Evolutionary conservation across 2,797 vertebrate species (phyloP).

Genomic region (Xerus rutilus): DNA sequence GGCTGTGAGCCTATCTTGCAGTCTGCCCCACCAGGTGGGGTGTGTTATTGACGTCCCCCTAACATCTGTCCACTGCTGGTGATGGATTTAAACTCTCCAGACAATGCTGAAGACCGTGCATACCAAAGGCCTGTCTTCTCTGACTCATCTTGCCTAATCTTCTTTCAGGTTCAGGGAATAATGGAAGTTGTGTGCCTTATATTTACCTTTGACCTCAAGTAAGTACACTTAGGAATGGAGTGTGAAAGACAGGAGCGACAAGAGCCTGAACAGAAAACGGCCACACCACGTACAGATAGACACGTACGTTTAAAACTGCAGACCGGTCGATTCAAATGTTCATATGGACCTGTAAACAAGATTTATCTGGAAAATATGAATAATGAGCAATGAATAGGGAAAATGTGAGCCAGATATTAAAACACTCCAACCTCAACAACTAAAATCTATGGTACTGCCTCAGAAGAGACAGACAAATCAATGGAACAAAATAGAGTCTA

Average conservation of each 20-base stretch:
- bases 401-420: background rate
- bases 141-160: background rate
- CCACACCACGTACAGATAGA: background rate
- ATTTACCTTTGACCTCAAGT: background rate
- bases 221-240: background rate
- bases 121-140: background rate
- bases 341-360: background rate
- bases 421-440: background rate
- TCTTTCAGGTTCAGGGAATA: background rate
- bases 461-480: background rate
- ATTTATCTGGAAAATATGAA: background rate
- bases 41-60: background rate
- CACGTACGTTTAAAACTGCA: background rate
- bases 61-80: background rate
- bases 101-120: background rate
- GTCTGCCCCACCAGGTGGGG: background rate
- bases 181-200: background rate
- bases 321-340: background rate
- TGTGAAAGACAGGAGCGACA: background rate
- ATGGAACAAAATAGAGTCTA: background rate
- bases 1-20: too few species aligned
- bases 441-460: background rate
- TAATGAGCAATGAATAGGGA: background rate
- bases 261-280: background rate
- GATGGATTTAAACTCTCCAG: background rate